phyloP scores from a whole-genome alignment of 2,888 invertebrate genomes.

The Teleogryllus oceanicus region DNA sequence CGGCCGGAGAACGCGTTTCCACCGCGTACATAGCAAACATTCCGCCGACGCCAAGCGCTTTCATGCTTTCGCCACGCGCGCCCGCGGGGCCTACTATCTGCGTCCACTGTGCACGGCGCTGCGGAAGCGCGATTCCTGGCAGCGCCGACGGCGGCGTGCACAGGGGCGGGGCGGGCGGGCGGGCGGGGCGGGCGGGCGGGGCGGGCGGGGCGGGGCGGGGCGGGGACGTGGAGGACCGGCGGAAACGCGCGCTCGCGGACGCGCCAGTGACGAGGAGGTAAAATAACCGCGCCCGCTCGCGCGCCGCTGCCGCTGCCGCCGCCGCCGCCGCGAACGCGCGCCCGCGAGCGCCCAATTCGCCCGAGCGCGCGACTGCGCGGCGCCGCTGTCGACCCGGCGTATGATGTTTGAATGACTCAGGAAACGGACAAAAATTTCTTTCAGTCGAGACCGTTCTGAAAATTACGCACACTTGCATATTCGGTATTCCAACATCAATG shows the following conservation, averaged over 20 bases:
- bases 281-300: conserved; percentile 9
- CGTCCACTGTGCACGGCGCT: not conserved
- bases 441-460: too few relatives aligned
- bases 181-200: not conserved
- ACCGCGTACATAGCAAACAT: too few relatives aligned
- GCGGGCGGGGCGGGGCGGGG: not conserved
- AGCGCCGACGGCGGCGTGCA: not conserved
- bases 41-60: too few relatives aligned
- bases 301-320: not conserved
- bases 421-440: too few relatives aligned
- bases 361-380: not conserved
- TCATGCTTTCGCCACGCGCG: too few relatives aligned
- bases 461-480: too few relatives aligned
- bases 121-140: not conserved
- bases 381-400: too few relatives aligned
- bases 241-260: not conserved
- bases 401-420: too few relatives aligned
- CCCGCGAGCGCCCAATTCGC: conserved; percentile 22
- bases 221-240: not conserved
- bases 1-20: too few relatives aligned
- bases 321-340: not conserved
- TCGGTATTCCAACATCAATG: too few relatives aligned
- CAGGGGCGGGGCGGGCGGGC: not conserved
- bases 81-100: not conserved
- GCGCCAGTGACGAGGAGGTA: not conserved